These are phyloP conservation scores for Kryptopterus vitreolus DNA, from an alignment of 2,797 vertebrate genomes.

Conservation along the genomic window DNA sequence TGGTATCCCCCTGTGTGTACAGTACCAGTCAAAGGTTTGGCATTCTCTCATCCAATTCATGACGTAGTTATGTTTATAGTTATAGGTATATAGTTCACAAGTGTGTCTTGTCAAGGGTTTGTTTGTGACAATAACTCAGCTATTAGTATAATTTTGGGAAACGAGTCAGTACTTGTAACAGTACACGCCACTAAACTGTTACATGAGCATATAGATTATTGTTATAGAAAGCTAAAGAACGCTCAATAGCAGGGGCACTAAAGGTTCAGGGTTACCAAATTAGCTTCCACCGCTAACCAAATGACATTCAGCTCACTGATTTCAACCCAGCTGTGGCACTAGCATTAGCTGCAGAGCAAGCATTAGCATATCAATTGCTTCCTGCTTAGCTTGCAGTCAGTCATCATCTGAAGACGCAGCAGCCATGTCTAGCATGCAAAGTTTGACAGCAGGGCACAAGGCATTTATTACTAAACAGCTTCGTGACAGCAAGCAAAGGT, in stretches of 20 bases:
- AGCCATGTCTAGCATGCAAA: not conserved
- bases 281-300: slow-evolving; percentile 21
- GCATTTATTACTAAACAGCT: slow-evolving; percentile 33
- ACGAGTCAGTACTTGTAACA: not conserved
- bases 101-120: not conserved
- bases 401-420: slow-evolving; percentile 8
- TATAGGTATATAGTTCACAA: not conserved
- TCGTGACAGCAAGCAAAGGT: slow-evolving; percentile 27
- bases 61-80: too few species aligned
- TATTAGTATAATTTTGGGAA: too few species aligned
- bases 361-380: slow-evolving; percentile 16
- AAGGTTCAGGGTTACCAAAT: not conserved
- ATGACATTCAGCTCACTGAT: not conserved
- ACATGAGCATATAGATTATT: not conserved
- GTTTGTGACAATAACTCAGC: too few species aligned
- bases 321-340: slow-evolving; percentile 16
- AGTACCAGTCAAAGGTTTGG: not conserved
- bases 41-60: too few species aligned
- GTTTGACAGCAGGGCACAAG: slow-evolving; percentile 11
- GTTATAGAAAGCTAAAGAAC: not conserved
- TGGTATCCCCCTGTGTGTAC: not conserved
- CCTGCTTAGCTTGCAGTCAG: slow-evolving; percentile 1
- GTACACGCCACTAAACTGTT: not conserved
- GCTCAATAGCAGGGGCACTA: not conserved
- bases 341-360: slow-evolving; percentile 9